Percentiles rank a stretch among this genome's conserved stretches.
These are phyloP conservation scores for Apamea anceps DNA, from an alignment of 2,888 invertebrate species.

Conservation along the genomic window DNA sequence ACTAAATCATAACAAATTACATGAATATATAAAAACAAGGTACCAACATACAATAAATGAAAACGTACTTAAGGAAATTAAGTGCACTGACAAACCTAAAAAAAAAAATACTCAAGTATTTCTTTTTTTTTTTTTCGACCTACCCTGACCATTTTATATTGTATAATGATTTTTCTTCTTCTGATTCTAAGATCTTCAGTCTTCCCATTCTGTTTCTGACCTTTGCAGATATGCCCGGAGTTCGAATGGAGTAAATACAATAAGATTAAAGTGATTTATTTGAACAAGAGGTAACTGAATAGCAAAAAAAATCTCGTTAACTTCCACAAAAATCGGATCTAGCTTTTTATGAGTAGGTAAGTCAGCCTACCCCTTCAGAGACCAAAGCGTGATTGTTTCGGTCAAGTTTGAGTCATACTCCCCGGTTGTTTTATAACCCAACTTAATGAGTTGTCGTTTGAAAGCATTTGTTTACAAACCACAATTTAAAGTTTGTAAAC, in stretches of 20 bases:
- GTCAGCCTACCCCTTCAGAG: neutral
- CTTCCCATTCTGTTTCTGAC: neutral
- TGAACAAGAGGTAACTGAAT: neutral
- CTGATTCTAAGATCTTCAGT: neutral
- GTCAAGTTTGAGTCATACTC: slow-evolving; percentile 28
- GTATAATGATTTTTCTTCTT: neutral
- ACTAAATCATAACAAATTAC: too few species aligned
- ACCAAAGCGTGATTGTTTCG: neutral
- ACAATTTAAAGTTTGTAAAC: slow-evolving; percentile 51
- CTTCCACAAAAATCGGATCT: neutral
- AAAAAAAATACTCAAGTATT: too few species aligned
- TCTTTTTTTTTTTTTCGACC: too few species aligned
- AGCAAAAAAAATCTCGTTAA: neutral
- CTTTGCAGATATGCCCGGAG: neutral
- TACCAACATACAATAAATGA: too few species aligned
- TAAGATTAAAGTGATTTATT: neutral
- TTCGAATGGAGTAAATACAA: neutral
- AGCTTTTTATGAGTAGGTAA: neutral
- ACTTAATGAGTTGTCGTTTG: slow-evolving; percentile 39
- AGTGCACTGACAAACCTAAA: too few species aligned
- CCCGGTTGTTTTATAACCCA: slow-evolving; percentile 8
- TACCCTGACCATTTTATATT: neutral
- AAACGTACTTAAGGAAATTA: too few species aligned
- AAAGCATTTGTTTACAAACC: slow-evolving; percentile 43
- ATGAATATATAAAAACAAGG: too few species aligned